phyloP scores from a whole-genome alignment of 2,797 vertebrate species.

The Galago senegalensis region DNA sequence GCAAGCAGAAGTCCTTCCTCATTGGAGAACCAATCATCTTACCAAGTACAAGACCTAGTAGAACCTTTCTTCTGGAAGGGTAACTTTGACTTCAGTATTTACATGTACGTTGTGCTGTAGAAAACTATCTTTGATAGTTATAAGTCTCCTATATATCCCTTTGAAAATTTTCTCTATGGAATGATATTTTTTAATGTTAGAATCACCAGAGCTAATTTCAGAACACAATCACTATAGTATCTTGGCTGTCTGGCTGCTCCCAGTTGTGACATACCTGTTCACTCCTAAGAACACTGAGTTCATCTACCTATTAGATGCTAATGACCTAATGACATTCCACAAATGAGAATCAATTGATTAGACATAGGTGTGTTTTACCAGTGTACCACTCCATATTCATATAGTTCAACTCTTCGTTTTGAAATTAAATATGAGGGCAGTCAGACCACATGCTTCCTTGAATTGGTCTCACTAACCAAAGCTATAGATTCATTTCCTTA shows the following conservation, averaged over 20 bases:
- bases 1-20: neutral
- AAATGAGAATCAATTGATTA: neutral
- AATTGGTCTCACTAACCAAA: neutral
- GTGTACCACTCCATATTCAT: neutral
- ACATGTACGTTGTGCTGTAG: neutral
- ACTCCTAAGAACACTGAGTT: neutral
- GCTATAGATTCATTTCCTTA: neutral
- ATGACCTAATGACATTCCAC: neutral
- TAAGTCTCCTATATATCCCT: neutral
- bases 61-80: neutral
- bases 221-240: slow-evolving; percentile 30
- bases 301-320: neutral
- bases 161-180: slow-evolving; percentile 38
- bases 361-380: neutral
- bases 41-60: neutral
- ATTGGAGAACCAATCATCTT: neutral
- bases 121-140: slow-evolving; percentile 11
- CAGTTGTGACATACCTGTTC: slow-evolving; percentile 58
- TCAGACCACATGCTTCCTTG: neutral
- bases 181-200: slow-evolving; percentile 39
- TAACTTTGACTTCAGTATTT: slow-evolving; percentile 24
- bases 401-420: slow-evolving; percentile 29
- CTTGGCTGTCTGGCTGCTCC: slow-evolving; percentile 30
- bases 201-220: slow-evolving; percentile 44
- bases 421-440: neutral